Evolutionary conservation across 2,888 invertebrate species (phyloP).

Genomic region (Erannis defoliaria): DNA sequence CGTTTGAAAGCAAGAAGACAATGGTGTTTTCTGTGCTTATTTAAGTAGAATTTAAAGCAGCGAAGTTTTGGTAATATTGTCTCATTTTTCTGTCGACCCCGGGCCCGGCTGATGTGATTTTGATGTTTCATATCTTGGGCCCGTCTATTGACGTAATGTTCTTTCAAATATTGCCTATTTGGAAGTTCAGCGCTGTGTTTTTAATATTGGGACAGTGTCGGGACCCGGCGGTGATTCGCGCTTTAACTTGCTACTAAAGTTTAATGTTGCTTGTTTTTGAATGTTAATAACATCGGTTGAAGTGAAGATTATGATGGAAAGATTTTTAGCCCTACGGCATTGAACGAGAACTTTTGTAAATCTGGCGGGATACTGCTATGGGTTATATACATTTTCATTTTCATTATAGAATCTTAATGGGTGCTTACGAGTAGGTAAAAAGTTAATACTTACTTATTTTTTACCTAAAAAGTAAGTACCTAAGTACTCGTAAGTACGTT

Average conservation of each 20-base stretch:
- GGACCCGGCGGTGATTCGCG: constrained; percentile 8
- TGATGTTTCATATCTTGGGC: constrained; percentile 44
- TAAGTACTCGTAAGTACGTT: too few species aligned
- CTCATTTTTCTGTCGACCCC: constrained; percentile 28
- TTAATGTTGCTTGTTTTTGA: constrained; percentile 17
- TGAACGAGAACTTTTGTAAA: not conserved
- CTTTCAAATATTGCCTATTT: constrained; percentile 42
- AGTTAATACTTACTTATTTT: too few species aligned
- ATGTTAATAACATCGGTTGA: constrained; percentile 1
- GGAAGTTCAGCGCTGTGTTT: constrained; percentile 30
- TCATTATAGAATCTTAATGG: too few species aligned
- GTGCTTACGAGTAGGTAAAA: too few species aligned
- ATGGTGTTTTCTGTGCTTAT: not conserved
- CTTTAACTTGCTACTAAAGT: constrained; percentile 15
- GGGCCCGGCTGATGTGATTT: constrained; percentile 40
- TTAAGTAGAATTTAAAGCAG: constrained; percentile 19
- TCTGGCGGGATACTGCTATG: not conserved
- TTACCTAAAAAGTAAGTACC: too few species aligned
- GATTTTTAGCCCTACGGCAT: not conserved
- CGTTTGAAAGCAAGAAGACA: not conserved
- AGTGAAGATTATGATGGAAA: not conserved
- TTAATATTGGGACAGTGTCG: constrained; percentile 18
- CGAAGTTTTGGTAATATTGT: constrained; percentile 34
- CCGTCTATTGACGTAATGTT: constrained; percentile 40
- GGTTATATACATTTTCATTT: too few species aligned